A percentile compares a stretch with the other conserved stretches of the same genome.
phyloP scores from a whole-genome alignment of 2,797 vertebrate genomes.

The Otolemur crassicaudatus region DNA sequence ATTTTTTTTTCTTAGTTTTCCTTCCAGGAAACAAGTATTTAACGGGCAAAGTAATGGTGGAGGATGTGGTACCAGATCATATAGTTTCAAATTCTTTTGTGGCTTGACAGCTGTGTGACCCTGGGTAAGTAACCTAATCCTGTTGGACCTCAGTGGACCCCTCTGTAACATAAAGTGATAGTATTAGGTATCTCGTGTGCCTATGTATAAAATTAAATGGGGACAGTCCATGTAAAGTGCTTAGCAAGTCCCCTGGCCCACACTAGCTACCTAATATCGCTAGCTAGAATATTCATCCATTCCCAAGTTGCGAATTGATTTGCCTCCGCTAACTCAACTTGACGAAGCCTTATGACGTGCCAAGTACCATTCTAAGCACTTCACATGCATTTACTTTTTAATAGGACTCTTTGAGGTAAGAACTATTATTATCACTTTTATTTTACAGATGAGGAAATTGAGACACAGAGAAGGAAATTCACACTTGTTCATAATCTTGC shows the following conservation, averaged over 20 bases:
- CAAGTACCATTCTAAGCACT: neutral
- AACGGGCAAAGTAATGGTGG: neutral
- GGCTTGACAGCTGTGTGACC: neutral
- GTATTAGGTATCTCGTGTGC: neutral
- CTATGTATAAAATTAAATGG: slow-evolving; percentile 6
- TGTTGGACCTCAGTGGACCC: neutral
- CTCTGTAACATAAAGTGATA: neutral
- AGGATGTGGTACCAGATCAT: neutral
- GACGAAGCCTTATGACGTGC: neutral
- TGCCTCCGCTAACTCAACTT: neutral
- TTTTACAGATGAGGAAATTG: neutral
- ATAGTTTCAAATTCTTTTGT: neutral
- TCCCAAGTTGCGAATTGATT: neutral
- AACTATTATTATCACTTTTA: neutral
- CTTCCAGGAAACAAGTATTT: neutral
- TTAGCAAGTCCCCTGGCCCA: neutral
- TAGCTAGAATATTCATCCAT: neutral
- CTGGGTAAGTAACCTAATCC: neutral
- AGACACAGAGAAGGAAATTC: neutral
- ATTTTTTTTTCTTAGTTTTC: neutral
- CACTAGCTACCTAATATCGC: neutral
- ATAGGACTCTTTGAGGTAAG: neutral
- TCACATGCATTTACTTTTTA: slow-evolving; percentile 13
- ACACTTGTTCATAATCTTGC: neutral
- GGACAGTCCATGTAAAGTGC: neutral